Evolutionary conservation across 1,140 invertebrate genomes (phyloP), one percentile per base, ranked within the genome.

Genomic region (Lanistes nyassanus): DNA sequence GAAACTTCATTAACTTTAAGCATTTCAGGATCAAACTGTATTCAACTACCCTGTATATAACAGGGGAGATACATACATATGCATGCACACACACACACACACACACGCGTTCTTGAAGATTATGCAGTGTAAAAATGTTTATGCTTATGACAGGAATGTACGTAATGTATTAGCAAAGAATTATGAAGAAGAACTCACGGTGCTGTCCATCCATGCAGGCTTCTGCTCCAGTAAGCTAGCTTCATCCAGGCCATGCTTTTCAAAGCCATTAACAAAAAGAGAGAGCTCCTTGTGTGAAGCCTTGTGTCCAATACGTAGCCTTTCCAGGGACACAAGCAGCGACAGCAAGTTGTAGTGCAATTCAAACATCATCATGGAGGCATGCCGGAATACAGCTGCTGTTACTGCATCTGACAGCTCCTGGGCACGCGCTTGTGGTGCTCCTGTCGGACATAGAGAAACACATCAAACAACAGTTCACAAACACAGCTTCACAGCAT

Each of bases 281-380:
- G 81, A 81, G 0, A 88, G 72, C 62, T 89, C 88, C 72, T 86
- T 82, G 42, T 72, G 81, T 16, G 83, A 84, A 7, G 85, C 79
- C 67, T 85, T 82, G 26, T 79, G 74, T 13, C 72, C 76, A 65
- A 84, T 77, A 39, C 80, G 62, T 76, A 88, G 78, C 51, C 82
- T 80, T 78, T 89, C 87, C 58, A 89, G 78, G 39, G 87, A 80
- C 23, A 87, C 80, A 5, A 88, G 79, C 21, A 88, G 77, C 51
- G 81, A 79, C 55, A 88, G 83, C 58, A 88, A 56, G 39, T 77
- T 77, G 68, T 82, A 83, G 69, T 89, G 85, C 47, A 83, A 76
- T 67, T 88, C 87, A 82, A 87, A 88, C 87, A 88, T 87, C 86
- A 88, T 87, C 76, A 82, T 80, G 29, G 83, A 80, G 2, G 85